A percentile compares a stretch with the other conserved stretches of the same genome.
phyloP scores from a whole-genome alignment of 2,888 invertebrate species.

The Meiosimyza platycephala region DNA sequence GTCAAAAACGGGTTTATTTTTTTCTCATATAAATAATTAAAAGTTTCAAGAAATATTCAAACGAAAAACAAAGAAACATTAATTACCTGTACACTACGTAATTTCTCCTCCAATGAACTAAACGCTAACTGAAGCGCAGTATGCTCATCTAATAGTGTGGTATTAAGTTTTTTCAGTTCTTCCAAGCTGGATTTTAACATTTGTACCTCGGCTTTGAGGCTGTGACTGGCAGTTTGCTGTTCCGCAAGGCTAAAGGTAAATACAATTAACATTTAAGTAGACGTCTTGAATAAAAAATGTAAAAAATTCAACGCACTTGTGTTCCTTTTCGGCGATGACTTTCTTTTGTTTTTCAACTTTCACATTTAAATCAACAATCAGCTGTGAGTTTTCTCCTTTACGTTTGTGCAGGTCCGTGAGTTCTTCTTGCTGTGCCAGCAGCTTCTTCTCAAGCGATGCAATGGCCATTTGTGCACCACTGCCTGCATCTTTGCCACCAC shows the following conservation, averaged over 20 bases:
- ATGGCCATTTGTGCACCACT: conserved; percentile 71
- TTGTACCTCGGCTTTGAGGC: conserved; percentile 78
- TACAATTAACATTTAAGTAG: conserved; percentile 21
- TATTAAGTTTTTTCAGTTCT: conserved; percentile 85
- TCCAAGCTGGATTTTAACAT: conserved; percentile 78
- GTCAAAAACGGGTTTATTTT: not conserved
- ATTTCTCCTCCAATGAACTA: conserved; percentile 88
- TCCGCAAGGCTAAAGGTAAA: conserved; percentile 73
- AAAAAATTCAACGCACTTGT: conserved; percentile 70
- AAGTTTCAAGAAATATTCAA: not conserved
- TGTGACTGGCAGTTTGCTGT: conserved; percentile 74
- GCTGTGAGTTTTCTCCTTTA: conserved; percentile 92
- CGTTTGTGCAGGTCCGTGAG: conserved; percentile 88
- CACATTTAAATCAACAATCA: conserved; percentile 89
- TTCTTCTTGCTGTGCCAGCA: conserved; percentile 90
- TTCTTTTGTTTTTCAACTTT: conserved; percentile 88
- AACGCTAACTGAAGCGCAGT: conserved; percentile 94
- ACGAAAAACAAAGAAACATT: conserved; percentile 2
- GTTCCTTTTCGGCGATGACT: conserved; percentile 78
- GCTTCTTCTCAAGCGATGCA: conserved; percentile 85
- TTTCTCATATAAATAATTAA: not conserved
- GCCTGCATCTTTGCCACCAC: conserved; percentile 62
- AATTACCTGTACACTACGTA: conserved; percentile 81
- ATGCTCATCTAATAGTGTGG: conserved; percentile 92
- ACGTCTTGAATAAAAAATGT: conserved; percentile 5